Evolutionary conservation across 2,888 invertebrate genomes (phyloP), one percentile per base, ranked within the genome.

Genomic region (Loripinus fragilis): DNA sequence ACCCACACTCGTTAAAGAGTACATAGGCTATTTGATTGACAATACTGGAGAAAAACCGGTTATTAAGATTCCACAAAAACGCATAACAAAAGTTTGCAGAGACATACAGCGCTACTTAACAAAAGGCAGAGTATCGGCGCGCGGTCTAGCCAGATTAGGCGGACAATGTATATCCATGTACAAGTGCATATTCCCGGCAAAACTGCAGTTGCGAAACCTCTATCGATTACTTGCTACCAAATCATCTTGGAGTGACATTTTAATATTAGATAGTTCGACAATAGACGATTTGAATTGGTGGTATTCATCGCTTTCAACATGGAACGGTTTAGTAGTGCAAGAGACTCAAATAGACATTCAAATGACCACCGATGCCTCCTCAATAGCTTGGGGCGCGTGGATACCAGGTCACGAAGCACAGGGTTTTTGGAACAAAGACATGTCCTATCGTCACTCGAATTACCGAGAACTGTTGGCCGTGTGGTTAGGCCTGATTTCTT

Each of bases 91-190:
- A 35, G 33, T 52, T n/a, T 30, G 23, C 30, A 55, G 42, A 25
- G 60, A 55, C 23, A 72, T 72, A 28, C 25, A 25, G 28, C 42
- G 41, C 2, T 35, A 30, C 1, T 41, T 72, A 41, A 64, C n/a
- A 20, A 72, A 35, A 65, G 42, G 64, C 7, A 60, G 42, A 30
- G 8, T 72, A 17, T 60, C 60, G 2, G 60, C 71, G 12, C 38
- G 64, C 50, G 60, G 45, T 3, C 33, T 72, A 33, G 71, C 71
- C 25, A 55, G 71, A 38, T 64, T 72, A 10, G 71, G 42, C 0
- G 71, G 71, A 10, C 71, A 72, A n/a, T 72, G 71, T 64, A 35
- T 72, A 20, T 64, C 65, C 33, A 72, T 72, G 71, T 72, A 55
- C 33, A 55, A 64, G 12, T 55, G 60, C 17, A 35, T 72, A 7